Evolutionary conservation across 2,888 invertebrate genomes (phyloP), one percentile per base, ranked within the genome.

Genomic region (Chrysolina haemoptera): DNA sequence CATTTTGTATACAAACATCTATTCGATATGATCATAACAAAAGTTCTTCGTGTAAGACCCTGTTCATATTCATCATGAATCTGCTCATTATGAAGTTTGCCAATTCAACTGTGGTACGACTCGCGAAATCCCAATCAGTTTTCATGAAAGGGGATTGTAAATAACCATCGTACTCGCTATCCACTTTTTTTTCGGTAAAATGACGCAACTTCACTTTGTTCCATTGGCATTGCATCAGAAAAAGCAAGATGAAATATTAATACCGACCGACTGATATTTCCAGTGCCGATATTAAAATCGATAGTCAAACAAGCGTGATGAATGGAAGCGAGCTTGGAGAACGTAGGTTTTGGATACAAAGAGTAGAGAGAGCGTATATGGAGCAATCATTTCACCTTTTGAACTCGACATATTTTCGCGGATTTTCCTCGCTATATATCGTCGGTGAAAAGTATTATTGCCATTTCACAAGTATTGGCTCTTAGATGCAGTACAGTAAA

Each of bases 91-190:
- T 16, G 10, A 48, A 48, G 16, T 10, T 9, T 16, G 16, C 16
- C 9, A 48, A 48, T 48, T 8, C n/a, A 16, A 22, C 6, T 18
- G 18, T 22, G 18, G 20, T 18, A 53, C 53, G 9, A 20, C 74
- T 76, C 76, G 70, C 80, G 81, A 81, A 81, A 82, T 83, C 80
- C 80, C 80, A 76, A 81, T 63, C 48, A 48, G 43, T 40, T 79
- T 79, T 79, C 75, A 71, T 80, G 81, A 65, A 65, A 71, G 81
- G 81, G 81, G 81, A 83, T 82, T 83, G 83, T 53, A 53, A 53
- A 53, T 22, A 53, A 8, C 55, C 1, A 18, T 20, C 10, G 10
- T 18, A 12, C 35, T 59, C n/a, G 59, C 18, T 59, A 11, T 27
- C 12, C 11, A n/a, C 11, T 27, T 59, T 59, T 27, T 27, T 14